Conservation (phyloP, 2,797 vertebrate species). For the Spea hammondii region DNA sequence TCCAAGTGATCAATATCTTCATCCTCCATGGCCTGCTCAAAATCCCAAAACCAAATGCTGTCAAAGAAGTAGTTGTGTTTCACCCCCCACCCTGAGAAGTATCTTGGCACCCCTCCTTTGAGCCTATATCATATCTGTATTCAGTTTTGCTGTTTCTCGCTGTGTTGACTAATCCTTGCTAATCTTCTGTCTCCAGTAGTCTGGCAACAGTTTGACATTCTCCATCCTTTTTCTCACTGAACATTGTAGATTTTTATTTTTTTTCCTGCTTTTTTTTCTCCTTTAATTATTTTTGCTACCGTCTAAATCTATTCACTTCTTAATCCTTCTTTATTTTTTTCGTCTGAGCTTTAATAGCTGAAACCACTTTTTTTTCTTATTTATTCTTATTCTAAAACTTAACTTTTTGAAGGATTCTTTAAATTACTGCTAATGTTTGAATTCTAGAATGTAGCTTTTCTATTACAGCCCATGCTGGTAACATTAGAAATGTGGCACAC, state of each 20-base stretch:
- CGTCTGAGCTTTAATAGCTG: background rate
- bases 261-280: background rate
- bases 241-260: background rate
- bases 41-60: too few relatives aligned
- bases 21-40: too few relatives aligned
- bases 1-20: too few relatives aligned
- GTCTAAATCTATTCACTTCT: conserved; percentile 9
- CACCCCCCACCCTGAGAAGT: background rate
- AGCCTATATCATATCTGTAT: conserved; percentile 31
- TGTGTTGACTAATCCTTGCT: conserved; percentile 30
- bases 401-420: background rate
- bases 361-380: background rate
- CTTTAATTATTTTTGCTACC: background rate
- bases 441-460: too few relatives aligned
- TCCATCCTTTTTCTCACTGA: background rate
- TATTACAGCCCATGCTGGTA: too few relatives aligned
- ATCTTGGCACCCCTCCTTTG: background rate
- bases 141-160: conserved; percentile 15
- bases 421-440: too few relatives aligned
- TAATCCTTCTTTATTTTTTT: conserved; percentile 6
- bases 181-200: conserved; percentile 33
- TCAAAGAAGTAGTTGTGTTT: too few relatives aligned
- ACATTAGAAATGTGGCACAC: too few relatives aligned
- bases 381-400: background rate
- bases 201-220: conserved; percentile 36